Percentiles rank a stretch among this genome's conserved stretches.
These are phyloP conservation scores for Crioceris asparagi DNA, from an alignment of 2,888 invertebrate genomes.

Conservation along the genomic window DNA sequence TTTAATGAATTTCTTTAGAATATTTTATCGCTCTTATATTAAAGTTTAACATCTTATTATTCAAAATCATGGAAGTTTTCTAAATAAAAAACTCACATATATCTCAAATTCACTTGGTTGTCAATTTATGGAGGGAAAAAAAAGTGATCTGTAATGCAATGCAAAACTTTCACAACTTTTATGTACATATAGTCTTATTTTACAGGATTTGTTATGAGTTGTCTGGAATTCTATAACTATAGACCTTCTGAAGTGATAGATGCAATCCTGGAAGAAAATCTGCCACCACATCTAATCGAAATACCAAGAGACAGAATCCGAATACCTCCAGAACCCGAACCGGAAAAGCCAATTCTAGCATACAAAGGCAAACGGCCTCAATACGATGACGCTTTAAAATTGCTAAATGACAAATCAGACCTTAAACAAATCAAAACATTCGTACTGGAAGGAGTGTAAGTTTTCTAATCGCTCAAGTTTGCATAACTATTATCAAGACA, in stretches of 20 bases:
- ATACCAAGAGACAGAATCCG: constrained; percentile 35
- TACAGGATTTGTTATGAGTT: constrained; percentile 51
- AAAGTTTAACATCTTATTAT: too few relatives aligned
- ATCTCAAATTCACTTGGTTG: too few relatives aligned
- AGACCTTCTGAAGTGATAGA: constrained; percentile 69
- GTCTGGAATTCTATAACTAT: constrained; percentile 67
- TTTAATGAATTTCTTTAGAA: too few relatives aligned
- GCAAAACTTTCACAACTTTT: too few relatives aligned
- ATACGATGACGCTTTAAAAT: constrained; percentile 47
- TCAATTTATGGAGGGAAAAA: too few relatives aligned
- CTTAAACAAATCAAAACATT: constrained; percentile 37
- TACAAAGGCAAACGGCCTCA: constrained; percentile 51
- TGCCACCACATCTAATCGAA: constrained; percentile 41
- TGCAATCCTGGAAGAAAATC: constrained; percentile 66
- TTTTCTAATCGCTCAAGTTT: constrained; percentile 3
- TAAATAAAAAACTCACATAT: too few relatives aligned
- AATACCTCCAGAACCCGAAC: constrained; percentile 49
- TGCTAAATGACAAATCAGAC: constrained; percentile 60
- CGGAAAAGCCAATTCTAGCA: constrained; percentile 27
- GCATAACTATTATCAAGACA: neutral
- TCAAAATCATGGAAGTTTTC: too few relatives aligned
- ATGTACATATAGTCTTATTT: constrained; percentile 6
- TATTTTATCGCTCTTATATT: too few relatives aligned
- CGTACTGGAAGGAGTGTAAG: constrained; percentile 30
- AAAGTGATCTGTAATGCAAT: too few relatives aligned